Evolutionary conservation across 2,797 vertebrate species (phyloP).

Genomic region (Merluccius polli): DNA sequence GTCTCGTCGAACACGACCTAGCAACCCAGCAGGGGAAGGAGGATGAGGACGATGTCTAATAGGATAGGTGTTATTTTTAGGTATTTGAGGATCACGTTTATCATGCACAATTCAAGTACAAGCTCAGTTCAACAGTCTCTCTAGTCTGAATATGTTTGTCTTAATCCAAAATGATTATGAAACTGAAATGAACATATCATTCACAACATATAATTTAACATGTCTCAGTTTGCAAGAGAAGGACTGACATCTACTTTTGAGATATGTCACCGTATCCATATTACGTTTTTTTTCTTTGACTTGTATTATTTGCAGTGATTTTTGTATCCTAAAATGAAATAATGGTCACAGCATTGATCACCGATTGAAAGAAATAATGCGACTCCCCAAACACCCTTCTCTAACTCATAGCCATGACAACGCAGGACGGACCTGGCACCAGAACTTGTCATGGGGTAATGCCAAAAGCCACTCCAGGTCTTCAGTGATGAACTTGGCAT

Average conservation of each 20-base stretch:
- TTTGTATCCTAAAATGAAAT: not conserved
- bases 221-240: not conserved
- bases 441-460: slow-evolving; percentile 93
- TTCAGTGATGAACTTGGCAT: slow-evolving; percentile 82
- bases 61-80: not conserved
- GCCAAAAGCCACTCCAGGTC: slow-evolving; percentile 92
- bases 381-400: not conserved
- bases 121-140: not conserved
- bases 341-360: not conserved
- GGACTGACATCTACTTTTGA: too few relatives aligned
- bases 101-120: not conserved
- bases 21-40: not conserved
- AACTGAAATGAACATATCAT: not conserved
- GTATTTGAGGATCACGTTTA: not conserved
- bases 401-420: not conserved
- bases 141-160: not conserved
- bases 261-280: too few relatives aligned
- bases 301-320: not conserved
- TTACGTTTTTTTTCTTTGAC: not conserved
- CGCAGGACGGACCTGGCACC: slow-evolving; percentile 89
- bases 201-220: not conserved
- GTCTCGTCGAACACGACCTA: slow-evolving; percentile 94
- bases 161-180: too few relatives aligned
- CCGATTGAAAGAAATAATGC: not conserved
- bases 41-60: not conserved